Conservation (phyloP, 2,797 vertebrate genomes). For the Acomys russatus region DNA sequence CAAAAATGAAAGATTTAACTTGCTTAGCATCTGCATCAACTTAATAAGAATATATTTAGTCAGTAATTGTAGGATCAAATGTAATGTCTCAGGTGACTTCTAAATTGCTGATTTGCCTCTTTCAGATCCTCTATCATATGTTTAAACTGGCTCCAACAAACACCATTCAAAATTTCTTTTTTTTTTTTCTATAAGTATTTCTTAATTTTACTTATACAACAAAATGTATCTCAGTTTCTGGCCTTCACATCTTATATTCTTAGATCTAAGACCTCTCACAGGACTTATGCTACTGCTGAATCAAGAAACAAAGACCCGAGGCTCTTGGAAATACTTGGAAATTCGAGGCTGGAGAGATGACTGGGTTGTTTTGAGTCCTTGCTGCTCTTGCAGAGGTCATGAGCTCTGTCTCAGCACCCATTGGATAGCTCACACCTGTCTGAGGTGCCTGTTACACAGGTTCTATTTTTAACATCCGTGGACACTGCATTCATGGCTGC, state of each 20-base stretch:
- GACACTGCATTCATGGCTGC: neutral
- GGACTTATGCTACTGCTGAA: neutral
- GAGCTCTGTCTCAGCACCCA: neutral
- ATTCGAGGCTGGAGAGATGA: neutral
- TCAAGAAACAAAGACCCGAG: neutral
- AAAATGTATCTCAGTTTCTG: neutral
- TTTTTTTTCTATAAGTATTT: neutral
- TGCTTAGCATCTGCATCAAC: neutral
- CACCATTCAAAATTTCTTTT: neutral
- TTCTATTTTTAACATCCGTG: neutral
- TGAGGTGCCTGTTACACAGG: neutral
- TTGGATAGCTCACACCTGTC: neutral
- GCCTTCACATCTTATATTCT: neutral
- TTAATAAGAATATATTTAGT: neutral
- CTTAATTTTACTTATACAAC: neutral
- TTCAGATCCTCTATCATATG: neutral
- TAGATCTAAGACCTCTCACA: neutral
- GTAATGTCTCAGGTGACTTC: neutral
- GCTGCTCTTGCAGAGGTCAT: neutral
- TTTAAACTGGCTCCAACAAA: neutral
- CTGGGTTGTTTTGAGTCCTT: neutral
- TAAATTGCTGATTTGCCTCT: neutral
- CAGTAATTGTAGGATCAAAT: neutral
- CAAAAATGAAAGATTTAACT: constrained; percentile 1
- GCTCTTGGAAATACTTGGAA: neutral